These are phyloP conservation scores for Adineta ricciae DNA, from an alignment of 2,888 invertebrate genomes.

Conservation along the genomic window DNA sequence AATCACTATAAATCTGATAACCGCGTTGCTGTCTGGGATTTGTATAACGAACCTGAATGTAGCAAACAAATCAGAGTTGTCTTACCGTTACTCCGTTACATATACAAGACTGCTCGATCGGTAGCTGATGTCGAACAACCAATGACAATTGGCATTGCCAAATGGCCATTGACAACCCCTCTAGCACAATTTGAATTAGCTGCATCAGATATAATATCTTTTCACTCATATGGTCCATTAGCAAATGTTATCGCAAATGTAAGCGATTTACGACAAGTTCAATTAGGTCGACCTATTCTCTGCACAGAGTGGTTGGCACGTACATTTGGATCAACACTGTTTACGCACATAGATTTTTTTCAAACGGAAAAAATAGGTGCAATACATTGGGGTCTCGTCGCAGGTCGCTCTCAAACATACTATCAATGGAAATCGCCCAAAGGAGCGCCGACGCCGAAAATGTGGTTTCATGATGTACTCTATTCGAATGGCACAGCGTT, in stretches of 20 bases:
- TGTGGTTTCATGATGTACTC: background rate
- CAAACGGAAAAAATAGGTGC: background rate
- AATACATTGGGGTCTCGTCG: background rate
- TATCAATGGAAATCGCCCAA: background rate
- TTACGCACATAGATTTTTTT: background rate
- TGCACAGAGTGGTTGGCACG: background rate
- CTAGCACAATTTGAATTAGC: background rate
- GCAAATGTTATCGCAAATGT: background rate
- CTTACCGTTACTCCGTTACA: background rate
- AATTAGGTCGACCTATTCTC: background rate
- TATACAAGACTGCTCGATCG: background rate
- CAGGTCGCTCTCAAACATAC: background rate
- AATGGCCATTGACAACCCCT: background rate
- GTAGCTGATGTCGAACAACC: background rate
- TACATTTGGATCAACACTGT: background rate
- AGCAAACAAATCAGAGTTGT: background rate
- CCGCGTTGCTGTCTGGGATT: background rate
- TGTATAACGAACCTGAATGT: slow-evolving; percentile 3
- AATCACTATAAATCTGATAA: background rate
- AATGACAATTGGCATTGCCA: background rate
- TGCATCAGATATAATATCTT: background rate
- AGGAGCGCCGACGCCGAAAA: background rate
- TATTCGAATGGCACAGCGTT: background rate
- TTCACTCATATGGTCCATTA: background rate
- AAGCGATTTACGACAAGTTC: background rate